Conservation (phyloP, 2,888 invertebrate species). For the Euplagia quadripunctaria region DNA sequence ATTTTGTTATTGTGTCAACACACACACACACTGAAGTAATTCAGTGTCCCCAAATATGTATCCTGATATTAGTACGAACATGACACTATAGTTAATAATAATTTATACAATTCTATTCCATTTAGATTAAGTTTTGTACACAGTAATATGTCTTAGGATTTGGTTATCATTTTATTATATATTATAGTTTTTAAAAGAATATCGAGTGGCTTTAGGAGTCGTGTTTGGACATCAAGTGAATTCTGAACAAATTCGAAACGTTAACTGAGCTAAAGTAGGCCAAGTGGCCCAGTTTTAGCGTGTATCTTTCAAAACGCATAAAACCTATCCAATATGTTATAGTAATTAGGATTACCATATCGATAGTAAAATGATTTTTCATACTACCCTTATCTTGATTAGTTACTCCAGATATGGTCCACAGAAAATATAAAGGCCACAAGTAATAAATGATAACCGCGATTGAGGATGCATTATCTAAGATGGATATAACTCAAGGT, state of each 20-base stretch:
- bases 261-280: not conserved
- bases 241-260: not conserved
- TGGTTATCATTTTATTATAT: slow-evolving; percentile 35
- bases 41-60: slow-evolving; percentile 28
- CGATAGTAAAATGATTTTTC: not conserved
- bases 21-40: slow-evolving; percentile 12
- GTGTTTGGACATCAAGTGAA: not conserved
- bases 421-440: too few species aligned
- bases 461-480: not conserved
- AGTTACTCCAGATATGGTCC: too few species aligned
- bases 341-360: not conserved
- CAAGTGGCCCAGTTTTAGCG: not conserved
- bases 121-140: slow-evolving; percentile 46
- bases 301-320: not conserved
- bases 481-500: not conserved
- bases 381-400: too few species aligned
- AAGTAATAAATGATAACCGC: too few species aligned
- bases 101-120: slow-evolving; percentile 57
- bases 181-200: not conserved
- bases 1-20: slow-evolving; percentile 30
- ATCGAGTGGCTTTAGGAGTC: not conserved
- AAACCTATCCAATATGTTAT: not conserved
- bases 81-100: slow-evolving; percentile 57
- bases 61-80: slow-evolving; percentile 51
- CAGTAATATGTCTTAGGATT: slow-evolving; percentile 33